Conservation (phyloP, 2,888 invertebrate species). For the Artemia sinica region DNA sequence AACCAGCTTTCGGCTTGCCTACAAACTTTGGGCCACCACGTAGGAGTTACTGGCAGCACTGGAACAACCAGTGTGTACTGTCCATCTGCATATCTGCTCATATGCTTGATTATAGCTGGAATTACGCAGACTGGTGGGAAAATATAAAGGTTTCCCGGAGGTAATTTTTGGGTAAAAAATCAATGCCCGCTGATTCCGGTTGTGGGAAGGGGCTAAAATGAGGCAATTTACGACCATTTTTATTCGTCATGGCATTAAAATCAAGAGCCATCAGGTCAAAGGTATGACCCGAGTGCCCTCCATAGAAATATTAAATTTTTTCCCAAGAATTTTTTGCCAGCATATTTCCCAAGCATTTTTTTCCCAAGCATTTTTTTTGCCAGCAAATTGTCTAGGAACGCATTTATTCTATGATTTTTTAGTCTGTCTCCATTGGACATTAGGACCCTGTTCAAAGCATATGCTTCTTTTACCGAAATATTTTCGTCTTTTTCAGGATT, state of each 20-base stretch:
- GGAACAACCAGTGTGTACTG: not conserved
- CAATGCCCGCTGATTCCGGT: not conserved
- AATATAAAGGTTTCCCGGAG: not conserved
- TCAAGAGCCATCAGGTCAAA: not conserved
- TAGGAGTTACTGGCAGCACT: not conserved
- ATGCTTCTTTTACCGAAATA: conserved; percentile 2
- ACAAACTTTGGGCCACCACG: not conserved
- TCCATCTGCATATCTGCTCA: not conserved
- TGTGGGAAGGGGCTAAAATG: not conserved
- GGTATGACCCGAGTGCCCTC: not conserved
- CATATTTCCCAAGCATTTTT: too few relatives aligned
- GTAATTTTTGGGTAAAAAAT: not conserved
- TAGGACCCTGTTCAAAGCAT: not conserved
- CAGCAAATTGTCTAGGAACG: not conserved
- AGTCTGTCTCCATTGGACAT: not conserved
- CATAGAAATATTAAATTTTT: not conserved
- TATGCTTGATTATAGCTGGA: not conserved
- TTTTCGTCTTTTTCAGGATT: not conserved
- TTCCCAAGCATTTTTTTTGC: too few relatives aligned
- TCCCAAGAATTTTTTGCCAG: not conserved
- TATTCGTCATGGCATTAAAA: not conserved
- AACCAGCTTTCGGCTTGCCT: not conserved
- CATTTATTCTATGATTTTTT: not conserved
- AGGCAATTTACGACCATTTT: not conserved
- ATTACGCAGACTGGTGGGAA: not conserved